Conservation (phyloP, 2,888 invertebrate genomes). For the Patella pellucida region DNA sequence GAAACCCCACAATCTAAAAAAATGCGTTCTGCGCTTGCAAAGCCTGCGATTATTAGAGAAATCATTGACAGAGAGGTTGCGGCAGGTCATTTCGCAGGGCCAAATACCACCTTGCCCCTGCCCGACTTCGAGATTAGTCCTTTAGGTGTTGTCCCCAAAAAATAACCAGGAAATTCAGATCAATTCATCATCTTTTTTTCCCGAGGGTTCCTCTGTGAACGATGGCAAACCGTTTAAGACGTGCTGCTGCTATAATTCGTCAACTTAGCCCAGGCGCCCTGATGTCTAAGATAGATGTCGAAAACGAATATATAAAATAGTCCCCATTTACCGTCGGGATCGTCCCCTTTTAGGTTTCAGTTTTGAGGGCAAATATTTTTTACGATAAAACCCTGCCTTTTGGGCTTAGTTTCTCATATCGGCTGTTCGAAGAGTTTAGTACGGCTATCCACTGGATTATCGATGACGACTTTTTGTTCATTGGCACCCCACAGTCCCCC, state of each 20-base stretch:
- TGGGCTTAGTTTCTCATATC: no score
- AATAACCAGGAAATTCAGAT: neutral
- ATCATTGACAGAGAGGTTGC: no score
- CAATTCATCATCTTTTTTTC: neutral
- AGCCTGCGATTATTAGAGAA: no score
- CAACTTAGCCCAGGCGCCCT: neutral
- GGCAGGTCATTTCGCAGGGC: no score
- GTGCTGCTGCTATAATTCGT: neutral
- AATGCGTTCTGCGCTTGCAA: no score
- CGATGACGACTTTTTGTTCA: no score
- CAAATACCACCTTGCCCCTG: neutral
- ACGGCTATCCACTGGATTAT: no score
- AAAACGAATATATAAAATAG: neutral
- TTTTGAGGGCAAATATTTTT: no score
- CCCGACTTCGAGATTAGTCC: neutral
- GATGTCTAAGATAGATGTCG: neutral
- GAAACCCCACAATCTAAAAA: no score
- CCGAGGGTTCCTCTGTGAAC: neutral
- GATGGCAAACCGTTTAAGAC: neutral
- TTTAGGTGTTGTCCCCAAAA: conserved; percentile 3
- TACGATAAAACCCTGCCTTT: no score
- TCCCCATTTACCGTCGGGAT: neutral
- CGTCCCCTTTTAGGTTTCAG: neutral
- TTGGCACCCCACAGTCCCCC: no score
- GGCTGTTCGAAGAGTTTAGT: no score